A percentile compares a stretch with the other conserved stretches of the same genome.
These are phyloP conservation scores for Hermaeophaga mercurialis DNA, from an alignment of 2,888 invertebrate species.

Conservation along the genomic window DNA sequence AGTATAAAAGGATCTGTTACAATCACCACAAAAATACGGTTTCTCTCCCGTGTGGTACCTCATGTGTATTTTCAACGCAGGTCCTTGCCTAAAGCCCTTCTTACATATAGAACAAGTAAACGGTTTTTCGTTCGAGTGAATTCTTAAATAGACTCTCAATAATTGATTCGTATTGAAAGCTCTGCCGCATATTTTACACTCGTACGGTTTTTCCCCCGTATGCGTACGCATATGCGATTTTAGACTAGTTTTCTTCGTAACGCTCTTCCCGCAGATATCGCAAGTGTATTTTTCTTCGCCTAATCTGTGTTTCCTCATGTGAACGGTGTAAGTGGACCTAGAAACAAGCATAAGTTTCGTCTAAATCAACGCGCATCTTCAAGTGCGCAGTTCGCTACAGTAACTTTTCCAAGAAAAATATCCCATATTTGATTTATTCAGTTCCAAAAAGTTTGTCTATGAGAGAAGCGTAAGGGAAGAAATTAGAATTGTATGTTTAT, in stretches of 20 bases:
- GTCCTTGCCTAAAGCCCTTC: conserved; percentile 32
- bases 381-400: too few relatives aligned
- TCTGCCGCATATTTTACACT: conserved; percentile 46
- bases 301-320: conserved; percentile 40
- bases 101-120: conserved; percentile 29
- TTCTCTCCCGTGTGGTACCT: conserved; percentile 62
- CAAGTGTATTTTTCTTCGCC: conserved; percentile 38
- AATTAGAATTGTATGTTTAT: too few relatives aligned
- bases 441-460: too few relatives aligned
- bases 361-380: too few relatives aligned
- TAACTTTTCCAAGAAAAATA: too few relatives aligned
- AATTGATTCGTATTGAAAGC: conserved; percentile 42
- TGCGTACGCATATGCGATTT: conserved; percentile 43
- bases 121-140: conserved; percentile 38
- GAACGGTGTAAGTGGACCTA: conserved; percentile 34
- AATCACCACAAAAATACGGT: conserved; percentile 44
- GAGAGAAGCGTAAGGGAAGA: too few relatives aligned
- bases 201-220: conserved; percentile 46
- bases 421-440: too few relatives aligned
- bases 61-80: conserved; percentile 54
- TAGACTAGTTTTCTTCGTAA: conserved; percentile 36
- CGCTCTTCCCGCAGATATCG: conserved; percentile 43
- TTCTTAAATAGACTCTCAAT: conserved; percentile 37
- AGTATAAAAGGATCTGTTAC: conserved; percentile 63
- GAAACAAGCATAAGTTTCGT: too few relatives aligned